These are phyloP conservation scores for Danaus melanippus DNA, from an alignment of 1,140 invertebrate genomes.

Conservation along the genomic window DNA sequence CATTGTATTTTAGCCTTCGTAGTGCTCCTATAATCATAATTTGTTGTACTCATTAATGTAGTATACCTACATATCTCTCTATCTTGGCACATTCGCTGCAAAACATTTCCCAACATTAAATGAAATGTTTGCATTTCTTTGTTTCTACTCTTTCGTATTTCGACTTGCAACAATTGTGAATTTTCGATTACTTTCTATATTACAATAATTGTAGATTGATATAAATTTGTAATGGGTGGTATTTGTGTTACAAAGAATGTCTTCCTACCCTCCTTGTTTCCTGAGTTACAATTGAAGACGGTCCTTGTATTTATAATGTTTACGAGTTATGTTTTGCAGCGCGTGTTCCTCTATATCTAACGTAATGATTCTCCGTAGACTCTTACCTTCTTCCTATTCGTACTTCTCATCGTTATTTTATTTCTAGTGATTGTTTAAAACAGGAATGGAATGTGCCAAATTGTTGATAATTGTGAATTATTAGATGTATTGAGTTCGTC, in stretches of 20 bases:
- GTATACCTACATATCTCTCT: slow-evolving; percentile 20
- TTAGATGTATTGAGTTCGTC: slow-evolving; percentile 8
- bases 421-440: slow-evolving; percentile 21
- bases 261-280: no score
- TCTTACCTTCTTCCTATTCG: slow-evolving; percentile 5
- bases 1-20: slow-evolving; percentile 42
- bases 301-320: no score
- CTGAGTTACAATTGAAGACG: no score
- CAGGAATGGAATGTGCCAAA: slow-evolving; percentile 46
- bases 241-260: no score
- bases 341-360: slow-evolving; percentile 5
- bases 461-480: slow-evolving; percentile 40
- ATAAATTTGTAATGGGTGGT: no score
- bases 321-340: slow-evolving; percentile 7
- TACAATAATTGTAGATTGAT: no score
- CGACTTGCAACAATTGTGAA: no score
- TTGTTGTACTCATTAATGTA: slow-evolving; percentile 27
- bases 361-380: slow-evolving; percentile 2
- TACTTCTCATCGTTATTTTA: slow-evolving; percentile 18
- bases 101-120: slow-evolving; percentile 11
- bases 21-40: slow-evolving; percentile 36
- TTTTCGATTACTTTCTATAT: no score
- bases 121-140: slow-evolving; percentile 4
- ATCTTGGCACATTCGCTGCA: slow-evolving; percentile 16
- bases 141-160: no score